Evolutionary conservation across 2,113 vertebrate genomes (phyloP).

Genomic region (Grus americana): DNA sequence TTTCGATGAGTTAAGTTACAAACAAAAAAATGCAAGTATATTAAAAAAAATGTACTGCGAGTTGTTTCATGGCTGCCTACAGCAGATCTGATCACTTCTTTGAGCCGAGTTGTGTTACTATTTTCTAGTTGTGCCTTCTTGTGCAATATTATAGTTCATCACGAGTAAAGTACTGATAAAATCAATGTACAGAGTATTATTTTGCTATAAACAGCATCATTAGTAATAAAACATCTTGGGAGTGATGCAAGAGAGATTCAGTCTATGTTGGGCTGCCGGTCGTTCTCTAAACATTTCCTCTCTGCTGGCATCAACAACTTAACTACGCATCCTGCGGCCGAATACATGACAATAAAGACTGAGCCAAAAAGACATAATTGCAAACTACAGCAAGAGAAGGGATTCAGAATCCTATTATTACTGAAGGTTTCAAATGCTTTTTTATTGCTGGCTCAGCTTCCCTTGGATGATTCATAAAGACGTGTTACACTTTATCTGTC

Average conservation of each 20-base stretch:
- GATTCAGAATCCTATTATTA: not conserved
- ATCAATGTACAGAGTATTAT: constrained; percentile 63
- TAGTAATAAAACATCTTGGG: constrained; percentile 41
- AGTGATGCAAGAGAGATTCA: constrained; percentile 4
- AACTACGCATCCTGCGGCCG: not conserved
- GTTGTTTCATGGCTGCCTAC: constrained; percentile 35
- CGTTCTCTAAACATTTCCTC: constrained; percentile 18
- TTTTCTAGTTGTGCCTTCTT: constrained; percentile 58
- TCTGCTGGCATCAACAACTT: constrained; percentile 57
- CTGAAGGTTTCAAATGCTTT: not conserved
- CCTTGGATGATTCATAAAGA: not conserved
- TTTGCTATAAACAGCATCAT: constrained; percentile 44
- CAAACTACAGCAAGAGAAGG: not conserved
- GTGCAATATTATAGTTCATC: constrained; percentile 38
- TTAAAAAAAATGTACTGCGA: constrained; percentile 15
- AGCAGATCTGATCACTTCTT: constrained; percentile 12
- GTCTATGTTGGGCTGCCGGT: not conserved
- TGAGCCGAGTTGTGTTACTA: constrained; percentile 31
- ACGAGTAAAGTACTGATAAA: constrained; percentile 56
- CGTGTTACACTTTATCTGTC: not conserved
- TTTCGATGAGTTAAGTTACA: constrained; percentile 37
- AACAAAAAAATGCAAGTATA: constrained; percentile 38
- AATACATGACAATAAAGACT: constrained; percentile 1
- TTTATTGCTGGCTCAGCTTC: constrained; percentile 26
- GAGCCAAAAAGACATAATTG: not conserved